Evolutionary conservation across 2,888 invertebrate species (phyloP).

Genomic region (Leucophora obtusa): DNA sequence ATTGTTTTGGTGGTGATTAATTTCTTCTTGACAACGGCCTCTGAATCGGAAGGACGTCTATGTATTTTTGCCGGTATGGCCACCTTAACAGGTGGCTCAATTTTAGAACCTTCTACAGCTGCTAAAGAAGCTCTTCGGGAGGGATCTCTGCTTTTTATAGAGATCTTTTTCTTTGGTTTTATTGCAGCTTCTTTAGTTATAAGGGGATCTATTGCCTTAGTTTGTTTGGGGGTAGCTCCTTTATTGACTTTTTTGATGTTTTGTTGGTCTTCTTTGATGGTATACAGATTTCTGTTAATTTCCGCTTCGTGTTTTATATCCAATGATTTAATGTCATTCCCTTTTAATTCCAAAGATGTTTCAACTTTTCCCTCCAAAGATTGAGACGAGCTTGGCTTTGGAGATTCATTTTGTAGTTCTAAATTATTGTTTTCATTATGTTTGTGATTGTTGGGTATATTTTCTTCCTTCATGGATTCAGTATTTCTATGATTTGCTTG

Average conservation of each 20-base stretch:
- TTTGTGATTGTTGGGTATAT: not conserved
- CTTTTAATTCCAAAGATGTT: too few relatives aligned
- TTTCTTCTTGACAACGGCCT: constrained; percentile 73
- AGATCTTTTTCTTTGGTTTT: constrained; percentile 38
- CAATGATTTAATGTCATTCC: too few relatives aligned
- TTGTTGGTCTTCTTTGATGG: constrained; percentile 21
- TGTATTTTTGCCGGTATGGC: constrained; percentile 65
- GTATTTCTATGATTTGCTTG: not conserved
- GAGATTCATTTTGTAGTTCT: not conserved
- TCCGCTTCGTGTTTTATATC: too few relatives aligned
- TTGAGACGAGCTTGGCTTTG: not conserved
- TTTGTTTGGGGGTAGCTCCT: constrained; percentile 33
- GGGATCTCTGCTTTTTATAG: constrained; percentile 35
- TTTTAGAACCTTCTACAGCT: constrained; percentile 74
- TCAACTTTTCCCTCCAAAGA: not conserved
- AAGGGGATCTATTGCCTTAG: not conserved
- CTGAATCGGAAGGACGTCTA: constrained; percentile 76
- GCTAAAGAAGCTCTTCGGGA: constrained; percentile 75
- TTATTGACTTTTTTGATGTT: constrained; percentile 2
- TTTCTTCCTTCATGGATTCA: not conserved
- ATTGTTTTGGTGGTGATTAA: constrained; percentile 52
- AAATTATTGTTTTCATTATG: not conserved
- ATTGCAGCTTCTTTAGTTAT: not conserved
- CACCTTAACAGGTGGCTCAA: constrained; percentile 67
- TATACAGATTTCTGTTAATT: constrained; percentile 13